Evolutionary conservation across 2,888 invertebrate genomes (phyloP), one percentile per base, ranked within the genome.

Genomic region (Pemphredon lugubris): DNA sequence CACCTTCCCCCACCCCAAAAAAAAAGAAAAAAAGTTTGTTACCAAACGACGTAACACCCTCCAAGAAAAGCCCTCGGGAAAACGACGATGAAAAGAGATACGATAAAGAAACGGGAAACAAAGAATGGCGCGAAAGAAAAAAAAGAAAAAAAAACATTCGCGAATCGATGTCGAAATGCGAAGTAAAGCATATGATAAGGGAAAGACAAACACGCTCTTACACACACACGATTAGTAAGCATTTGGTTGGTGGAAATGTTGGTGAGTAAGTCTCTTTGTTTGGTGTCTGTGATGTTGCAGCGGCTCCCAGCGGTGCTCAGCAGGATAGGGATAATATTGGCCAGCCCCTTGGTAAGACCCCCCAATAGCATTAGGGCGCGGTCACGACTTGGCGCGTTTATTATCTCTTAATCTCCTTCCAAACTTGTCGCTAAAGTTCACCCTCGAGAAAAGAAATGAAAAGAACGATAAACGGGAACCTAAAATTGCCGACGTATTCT

Each of bases 301-400:
- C 96, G 96, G 93, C 95, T 96, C 93, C 96, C 96, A 93, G 96
- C 96, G 93, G 96, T 96, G 92, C 95, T 96, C 94, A 96, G 95
- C 95, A 95, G 96, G 94, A 96, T 96, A 94, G 96, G 96, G 94
- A 95, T 96, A 92, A 95, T 96, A 93, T 95, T 96, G 95, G 96
- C 96, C 94, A 96, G 95, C 94, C 96, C 96, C 92, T 94, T 96
- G 96, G 96, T 96, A 96, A 96, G 96, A 90, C 82, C 85, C 84
- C 87, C 84, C 82, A n/a, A 85, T 84, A 83, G 81, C 81, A 83
- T 80, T 72, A 79, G 79, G 79, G 73, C 78, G 75, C 79, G 74
- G 82, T 81, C 73, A 73, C 59, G 77, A 85, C 80, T 81, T 80
- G 45, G 75, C 63, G 71, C 80, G 83, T 83, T 40, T 2, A 3